phyloP scores from a whole-genome alignment of 2,113 vertebrate species.

The Corapipo altera region DNA sequence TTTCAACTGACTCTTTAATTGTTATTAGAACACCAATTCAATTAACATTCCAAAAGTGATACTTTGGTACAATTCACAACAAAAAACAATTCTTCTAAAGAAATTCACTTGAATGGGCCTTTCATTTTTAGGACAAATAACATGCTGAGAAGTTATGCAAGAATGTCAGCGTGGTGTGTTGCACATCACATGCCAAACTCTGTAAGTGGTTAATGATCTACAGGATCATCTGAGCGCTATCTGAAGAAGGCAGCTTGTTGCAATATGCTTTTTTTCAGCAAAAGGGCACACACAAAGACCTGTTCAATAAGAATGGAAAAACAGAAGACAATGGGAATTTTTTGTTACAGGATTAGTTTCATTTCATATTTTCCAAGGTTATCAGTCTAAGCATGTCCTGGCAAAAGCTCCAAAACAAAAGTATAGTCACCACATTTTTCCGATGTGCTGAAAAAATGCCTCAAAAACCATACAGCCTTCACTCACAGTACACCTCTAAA shows the following conservation, averaged over 20 bases:
- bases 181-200: background rate
- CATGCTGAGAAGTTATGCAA: background rate
- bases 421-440: background rate
- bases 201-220: background rate
- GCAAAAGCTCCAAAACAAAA: background rate
- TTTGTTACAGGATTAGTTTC: background rate
- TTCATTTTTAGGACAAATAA: background rate
- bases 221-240: background rate
- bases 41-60: background rate
- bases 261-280: background rate
- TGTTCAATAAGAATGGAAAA: background rate
- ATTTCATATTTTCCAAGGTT: background rate
- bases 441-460: background rate
- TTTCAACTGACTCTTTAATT: background rate
- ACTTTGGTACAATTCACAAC: background rate
- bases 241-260: background rate
- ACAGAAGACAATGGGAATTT: background rate
- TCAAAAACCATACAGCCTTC: background rate
- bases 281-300: background rate
- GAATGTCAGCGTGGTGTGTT: background rate
- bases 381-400: background rate
- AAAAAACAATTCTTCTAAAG: background rate
- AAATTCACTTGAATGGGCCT: background rate
- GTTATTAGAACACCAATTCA: background rate
- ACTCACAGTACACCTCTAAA: background rate